Percentiles rank a stretch among this genome's conserved stretches.
Evolutionary conservation across 2,888 invertebrate genomes (phyloP).

Genomic region (Cataglyphis livida): DNA sequence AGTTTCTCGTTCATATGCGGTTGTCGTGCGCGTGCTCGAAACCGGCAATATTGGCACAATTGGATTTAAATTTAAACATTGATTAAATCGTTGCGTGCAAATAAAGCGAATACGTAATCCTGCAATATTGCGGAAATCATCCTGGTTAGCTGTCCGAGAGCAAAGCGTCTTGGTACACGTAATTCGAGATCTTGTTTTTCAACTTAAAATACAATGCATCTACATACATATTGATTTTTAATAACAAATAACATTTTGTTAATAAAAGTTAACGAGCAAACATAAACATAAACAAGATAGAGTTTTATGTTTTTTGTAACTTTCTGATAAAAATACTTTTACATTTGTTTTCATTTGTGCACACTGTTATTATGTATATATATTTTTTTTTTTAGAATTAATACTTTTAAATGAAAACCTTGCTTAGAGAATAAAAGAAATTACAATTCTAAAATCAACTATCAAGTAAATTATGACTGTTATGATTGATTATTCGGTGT

Average conservation of each 20-base stretch:
- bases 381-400: background rate
- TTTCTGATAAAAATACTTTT: background rate
- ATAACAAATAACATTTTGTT: background rate
- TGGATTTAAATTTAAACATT: conserved; percentile 42
- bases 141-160: background rate
- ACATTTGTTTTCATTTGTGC: background rate
- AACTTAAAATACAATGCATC: background rate
- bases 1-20: background rate
- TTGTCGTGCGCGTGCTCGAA: background rate
- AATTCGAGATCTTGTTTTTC: background rate
- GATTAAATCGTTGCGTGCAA: conserved; percentile 36
- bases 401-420: background rate
- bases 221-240: background rate
- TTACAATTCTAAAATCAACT: background rate
- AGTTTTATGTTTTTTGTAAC: background rate
- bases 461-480: background rate
- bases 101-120: conserved; percentile 24
- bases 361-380: background rate
- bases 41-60: conserved; percentile 10
- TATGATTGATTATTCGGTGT: background rate
- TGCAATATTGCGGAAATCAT: conserved; percentile 33
- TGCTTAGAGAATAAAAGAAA: background rate
- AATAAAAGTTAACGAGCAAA: background rate
- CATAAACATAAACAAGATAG: background rate
- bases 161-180: background rate